Evolutionary conservation across 2,113 vertebrate species (phyloP).

Genomic region (Ginglymostoma cirratum): DNA sequence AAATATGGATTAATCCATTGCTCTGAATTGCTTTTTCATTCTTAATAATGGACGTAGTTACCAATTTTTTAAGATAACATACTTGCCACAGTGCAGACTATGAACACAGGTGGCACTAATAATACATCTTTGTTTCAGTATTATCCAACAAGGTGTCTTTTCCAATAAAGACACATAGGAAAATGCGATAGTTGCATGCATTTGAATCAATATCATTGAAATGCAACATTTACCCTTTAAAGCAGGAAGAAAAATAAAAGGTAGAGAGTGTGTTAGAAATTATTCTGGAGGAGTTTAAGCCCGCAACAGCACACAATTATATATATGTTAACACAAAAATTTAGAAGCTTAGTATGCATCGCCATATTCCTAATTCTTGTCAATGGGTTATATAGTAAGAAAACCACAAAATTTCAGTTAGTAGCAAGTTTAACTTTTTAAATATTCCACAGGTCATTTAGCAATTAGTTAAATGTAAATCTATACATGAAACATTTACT

Average conservation of each 20-base stretch:
- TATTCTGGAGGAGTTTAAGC: neutral
- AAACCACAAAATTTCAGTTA: neutral
- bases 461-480: constrained; percentile 28
- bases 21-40: neutral
- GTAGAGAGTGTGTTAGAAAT: neutral
- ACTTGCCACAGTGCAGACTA: neutral
- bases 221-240: neutral
- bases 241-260: constrained; percentile 2
- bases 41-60: neutral
- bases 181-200: neutral
- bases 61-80: neutral
- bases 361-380: neutral
- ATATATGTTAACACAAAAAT: neutral
- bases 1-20: neutral
- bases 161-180: neutral
- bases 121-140: neutral
- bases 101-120: neutral
- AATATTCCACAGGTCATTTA: constrained; percentile 11
- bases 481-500: neutral
- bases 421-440: neutral
- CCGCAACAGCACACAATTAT: neutral
- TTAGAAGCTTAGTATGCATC: neutral
- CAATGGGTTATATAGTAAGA: neutral
- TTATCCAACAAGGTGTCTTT: neutral
- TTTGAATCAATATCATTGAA: neutral